A percentile compares a stretch with the other conserved stretches of the same genome.
These are phyloP conservation scores for Steinernema feltiae DNA, from an alignment of 1,140 invertebrate genomes.

Conservation along the genomic window DNA sequence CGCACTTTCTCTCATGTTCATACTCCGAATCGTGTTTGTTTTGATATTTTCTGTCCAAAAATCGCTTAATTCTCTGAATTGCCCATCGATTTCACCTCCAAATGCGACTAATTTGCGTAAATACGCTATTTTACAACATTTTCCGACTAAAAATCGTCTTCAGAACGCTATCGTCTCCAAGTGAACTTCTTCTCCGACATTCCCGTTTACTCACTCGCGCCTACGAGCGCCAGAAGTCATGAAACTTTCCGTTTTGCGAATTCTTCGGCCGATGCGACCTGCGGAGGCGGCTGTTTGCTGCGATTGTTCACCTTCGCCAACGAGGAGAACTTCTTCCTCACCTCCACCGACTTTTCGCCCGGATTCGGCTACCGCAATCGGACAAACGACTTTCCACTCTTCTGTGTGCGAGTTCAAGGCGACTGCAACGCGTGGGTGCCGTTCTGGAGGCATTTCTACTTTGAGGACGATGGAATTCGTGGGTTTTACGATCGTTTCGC, in stretches of 20 bases:
- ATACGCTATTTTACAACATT: no score
- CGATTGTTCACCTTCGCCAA: background rate
- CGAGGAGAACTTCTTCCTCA: background rate
- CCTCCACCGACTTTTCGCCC: background rate
- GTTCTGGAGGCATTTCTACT: background rate
- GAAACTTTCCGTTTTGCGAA: background rate
- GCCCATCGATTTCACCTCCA: no score
- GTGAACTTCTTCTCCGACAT: background rate
- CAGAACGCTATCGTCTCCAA: background rate
- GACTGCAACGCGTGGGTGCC: constrained; percentile 7
- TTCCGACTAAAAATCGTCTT: no score
- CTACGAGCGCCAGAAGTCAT: background rate
- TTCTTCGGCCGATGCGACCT: background rate
- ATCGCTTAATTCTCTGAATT: no score
- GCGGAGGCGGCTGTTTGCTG: background rate
- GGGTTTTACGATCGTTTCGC: background rate
- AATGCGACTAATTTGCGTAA: no score
- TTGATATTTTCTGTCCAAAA: no score
- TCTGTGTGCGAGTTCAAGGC: background rate
- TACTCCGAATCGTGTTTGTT: no score
- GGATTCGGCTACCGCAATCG: background rate
- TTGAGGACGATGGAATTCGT: background rate
- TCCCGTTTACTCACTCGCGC: background rate
- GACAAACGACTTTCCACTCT: background rate
- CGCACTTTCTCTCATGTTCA: no score